Base-by-base conservation (phyloP, 1,140 invertebrate genomes). In the Trissolcus basalis region DNA sequence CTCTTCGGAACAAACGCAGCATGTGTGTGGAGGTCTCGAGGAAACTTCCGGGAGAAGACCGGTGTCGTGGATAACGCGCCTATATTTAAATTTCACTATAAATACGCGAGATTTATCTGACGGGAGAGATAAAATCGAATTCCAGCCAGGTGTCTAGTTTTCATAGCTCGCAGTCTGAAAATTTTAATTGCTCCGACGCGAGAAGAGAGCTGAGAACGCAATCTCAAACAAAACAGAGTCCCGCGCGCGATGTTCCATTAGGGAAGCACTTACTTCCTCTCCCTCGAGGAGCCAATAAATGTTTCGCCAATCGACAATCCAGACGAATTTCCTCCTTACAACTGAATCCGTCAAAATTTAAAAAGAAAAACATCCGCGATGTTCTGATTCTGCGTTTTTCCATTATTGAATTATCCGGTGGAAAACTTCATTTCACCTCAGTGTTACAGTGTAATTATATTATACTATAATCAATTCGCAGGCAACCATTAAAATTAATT, bases 381-480 rank as follows among this genome's bases (percentile, higher is more conserved):
- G 19, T 27, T 1, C 19, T 19, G 33, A 48, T 48, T 19, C 14
- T 12, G 10, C 45, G 7, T 50, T 33, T 50, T 50, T 33, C 6
- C 27, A 50, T 50, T 32, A 33, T 50, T 19, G 9, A 50, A 33
- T 33, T 50, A 33, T 8, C 0, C 27, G 27, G 32, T 12, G 12
- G 27, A 50, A 50, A 50, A 50, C 7, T 50, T 50, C 32, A 50
- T 48, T 48, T 48, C 19, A 27, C 19, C 36, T 39, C 2, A 9
- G 36, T 39, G 9, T 39, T 11, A 39, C n/a, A 27, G 2, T 39
- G 9, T 8, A 11, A 11, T 39, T 39, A 39, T 39, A 39, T 39
- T 39, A 39, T n/a, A 39, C 9, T 39, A 39, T n/a, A 39, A 39
- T 39, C 36, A 39, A 39, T n/a, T 39, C 9, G 3, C 36, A 10